Evolutionary conservation across 2,113 vertebrate species (phyloP), one percentile per base, ranked within the genome.

Genomic region (Indri indri): DNA sequence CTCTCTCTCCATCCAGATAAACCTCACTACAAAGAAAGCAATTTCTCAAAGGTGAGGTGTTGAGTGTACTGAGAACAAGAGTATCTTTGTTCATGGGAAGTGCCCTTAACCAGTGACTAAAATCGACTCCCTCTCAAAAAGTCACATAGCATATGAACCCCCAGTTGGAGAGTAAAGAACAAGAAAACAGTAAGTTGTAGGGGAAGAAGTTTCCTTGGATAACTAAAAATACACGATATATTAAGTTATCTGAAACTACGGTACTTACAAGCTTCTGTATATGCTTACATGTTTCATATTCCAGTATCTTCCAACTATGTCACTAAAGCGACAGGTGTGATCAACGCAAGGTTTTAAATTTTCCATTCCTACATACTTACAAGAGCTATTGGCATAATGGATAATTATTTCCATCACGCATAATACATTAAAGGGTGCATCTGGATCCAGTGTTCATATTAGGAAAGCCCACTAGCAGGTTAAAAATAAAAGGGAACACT

Each of bases 401-500:
- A 18, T 93, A 42, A 94, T 90, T 77, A 91, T 92, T 97, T 91
- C 86, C 74, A 86, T 77, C n/a, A 52, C 45, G 27, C 47, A 88
- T 87, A 84, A 97, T 81, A 74, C 34, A 89, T n/a, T 76, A 30
- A 88, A 25, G 93, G 59, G 22, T 1, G 1, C 52, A 63, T 68
- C 86, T 84, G 59, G n/a, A 45, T 50, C 61, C 86, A 77, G 18
- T 32, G 52, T 57, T 90, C 40, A n/a, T 23, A 37, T 77, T 71
- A 94, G 70, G 77, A 92, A 90, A 97, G 10, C 50, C 80, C 79
- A 54, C 17, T 80, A 12, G 42, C 57, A 30, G 30, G 63, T 81
- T 94, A 95, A 89, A 96, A 96, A 91, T 92, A 87, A 94, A 91
- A 77, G 71, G 34, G 65, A 96, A 95, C 47, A 30, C 0, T 11